Base-by-base conservation (phyloP, 2,888 invertebrate species). In the Limnephilus rhombicus region DNA sequence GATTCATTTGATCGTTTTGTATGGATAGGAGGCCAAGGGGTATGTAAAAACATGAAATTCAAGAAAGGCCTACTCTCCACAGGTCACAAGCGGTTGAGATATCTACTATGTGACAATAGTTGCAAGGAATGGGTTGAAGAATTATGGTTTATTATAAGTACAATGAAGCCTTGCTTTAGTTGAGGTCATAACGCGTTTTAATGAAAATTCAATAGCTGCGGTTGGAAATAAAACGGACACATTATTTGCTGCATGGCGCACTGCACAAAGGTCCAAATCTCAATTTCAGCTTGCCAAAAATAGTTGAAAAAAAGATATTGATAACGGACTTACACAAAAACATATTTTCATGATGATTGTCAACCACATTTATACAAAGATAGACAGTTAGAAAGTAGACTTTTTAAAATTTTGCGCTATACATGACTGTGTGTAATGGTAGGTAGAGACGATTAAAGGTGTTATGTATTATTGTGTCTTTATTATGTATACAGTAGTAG, bases 181-280 rank as follows among this genome's bases (percentile, higher is more conserved):
- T 68, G 24, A 83, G 37, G 41, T 34, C 83, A 34, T 83, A 83
- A 83, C 2, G 41, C 24, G 37, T 83, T 83, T 31, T 24, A 83
- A 83, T 83, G 37, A 83, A 83, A 34, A 83, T 83, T 83, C 83
- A 83, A 83, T 83, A 83, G 24, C 24, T 34, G 34, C 34, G 34
- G 24, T 34, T 41, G 83, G 37, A 18, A 24, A 34, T 83, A 34
- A 15, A 83, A 83, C 37, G 37, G 37, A 7, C 37, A 37, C 37
- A 18, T 83, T 83, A 34, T 24, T 37, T 83, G 37, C 15, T 83
- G 83, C 83, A 83, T 24, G 34, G 24, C 9, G 68, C 68, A 68
- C 82, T 34, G 5, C 82, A 83, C 68, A n/a, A 68, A 68, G n/a
- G 68, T 68, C 24, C 7, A 9, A 5, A n/a, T 24, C 9, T 9